Evolutionary conservation across 2,797 vertebrate genomes (phyloP).

Genomic region (Ispidina picta): DNA sequence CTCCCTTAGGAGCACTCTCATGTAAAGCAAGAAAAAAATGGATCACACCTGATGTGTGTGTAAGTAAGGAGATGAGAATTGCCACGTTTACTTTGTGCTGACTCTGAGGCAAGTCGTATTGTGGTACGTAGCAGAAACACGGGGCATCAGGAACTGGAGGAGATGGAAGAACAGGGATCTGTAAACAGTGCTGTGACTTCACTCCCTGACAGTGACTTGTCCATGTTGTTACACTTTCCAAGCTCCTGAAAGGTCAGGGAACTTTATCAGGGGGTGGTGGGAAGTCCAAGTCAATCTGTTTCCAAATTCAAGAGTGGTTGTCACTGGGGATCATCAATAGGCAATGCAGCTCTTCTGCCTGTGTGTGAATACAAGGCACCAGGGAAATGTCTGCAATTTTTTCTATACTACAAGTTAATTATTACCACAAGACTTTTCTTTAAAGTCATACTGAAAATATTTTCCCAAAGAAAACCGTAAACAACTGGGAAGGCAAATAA

Average conservation of each 20-base stretch:
- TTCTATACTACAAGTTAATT: conserved; percentile 30
- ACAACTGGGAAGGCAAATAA: conserved; percentile 58
- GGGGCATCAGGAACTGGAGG: not conserved
- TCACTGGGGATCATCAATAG: conserved; percentile 25
- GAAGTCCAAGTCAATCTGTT: not conserved
- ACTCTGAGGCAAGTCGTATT: not conserved
- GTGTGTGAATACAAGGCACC: conserved; percentile 51
- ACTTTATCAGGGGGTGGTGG: not conserved
- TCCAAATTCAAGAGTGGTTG: conserved; percentile 26
- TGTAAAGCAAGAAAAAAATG: not conserved
- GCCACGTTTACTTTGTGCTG: not conserved
- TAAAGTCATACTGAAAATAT: conserved; percentile 48
- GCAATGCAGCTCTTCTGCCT: conserved; percentile 18
- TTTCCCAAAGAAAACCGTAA: conserved; percentile 55
- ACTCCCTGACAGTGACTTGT: not conserved
- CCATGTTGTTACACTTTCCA: not conserved
- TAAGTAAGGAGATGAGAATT: conserved; percentile 30
- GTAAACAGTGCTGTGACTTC: not conserved
- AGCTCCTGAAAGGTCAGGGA: not conserved
- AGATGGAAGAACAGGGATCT: not conserved
- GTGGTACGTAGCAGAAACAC: not conserved
- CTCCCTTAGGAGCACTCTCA: not conserved
- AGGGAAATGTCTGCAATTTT: conserved; percentile 31
- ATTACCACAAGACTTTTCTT: conserved; percentile 55
- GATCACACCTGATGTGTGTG: conserved; percentile 19